Evolutionary conservation across 2,888 invertebrate species (phyloP).

Genomic region (Melinaea marsaeus): DNA sequence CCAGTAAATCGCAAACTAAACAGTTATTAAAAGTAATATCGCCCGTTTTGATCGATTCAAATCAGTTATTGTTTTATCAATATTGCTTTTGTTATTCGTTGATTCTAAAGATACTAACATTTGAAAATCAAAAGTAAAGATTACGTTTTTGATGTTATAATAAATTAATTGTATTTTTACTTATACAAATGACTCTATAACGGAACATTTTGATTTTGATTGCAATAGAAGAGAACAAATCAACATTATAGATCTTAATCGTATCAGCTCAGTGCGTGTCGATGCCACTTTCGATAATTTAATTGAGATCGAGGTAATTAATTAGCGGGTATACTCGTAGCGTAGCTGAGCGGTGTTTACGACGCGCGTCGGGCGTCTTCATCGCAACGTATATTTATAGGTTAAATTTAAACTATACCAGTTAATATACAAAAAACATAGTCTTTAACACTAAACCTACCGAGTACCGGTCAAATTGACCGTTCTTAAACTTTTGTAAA

Average conservation of each 20-base stretch:
- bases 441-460: too few relatives aligned
- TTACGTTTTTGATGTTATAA: too few relatives aligned
- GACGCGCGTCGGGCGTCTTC: constrained; percentile 22
- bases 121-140: too few relatives aligned
- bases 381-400: too few relatives aligned
- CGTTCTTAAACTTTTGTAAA: too few relatives aligned
- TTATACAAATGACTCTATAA: too few relatives aligned
- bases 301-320: constrained; percentile 77
- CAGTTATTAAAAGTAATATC: constrained; percentile 46
- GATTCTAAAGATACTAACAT: too few relatives aligned
- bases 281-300: constrained; percentile 72
- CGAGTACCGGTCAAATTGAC: too few relatives aligned
- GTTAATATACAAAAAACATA: too few relatives aligned
- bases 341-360: constrained; percentile 68
- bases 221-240: constrained; percentile 63
- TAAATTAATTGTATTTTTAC: too few relatives aligned
- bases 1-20: constrained; percentile 17
- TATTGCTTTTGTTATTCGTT: too few relatives aligned
- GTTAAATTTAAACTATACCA: too few relatives aligned
- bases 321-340: constrained; percentile 61
- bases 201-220: background rate
- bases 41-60: constrained; percentile 51
- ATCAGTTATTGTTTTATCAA: background rate
- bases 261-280: constrained; percentile 69
- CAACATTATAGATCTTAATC: constrained; percentile 72